Conservation (phyloP, 30 jellyfish, hydroid and myxozoan genomes). For the Turritopsis dohrnii region DNA sequence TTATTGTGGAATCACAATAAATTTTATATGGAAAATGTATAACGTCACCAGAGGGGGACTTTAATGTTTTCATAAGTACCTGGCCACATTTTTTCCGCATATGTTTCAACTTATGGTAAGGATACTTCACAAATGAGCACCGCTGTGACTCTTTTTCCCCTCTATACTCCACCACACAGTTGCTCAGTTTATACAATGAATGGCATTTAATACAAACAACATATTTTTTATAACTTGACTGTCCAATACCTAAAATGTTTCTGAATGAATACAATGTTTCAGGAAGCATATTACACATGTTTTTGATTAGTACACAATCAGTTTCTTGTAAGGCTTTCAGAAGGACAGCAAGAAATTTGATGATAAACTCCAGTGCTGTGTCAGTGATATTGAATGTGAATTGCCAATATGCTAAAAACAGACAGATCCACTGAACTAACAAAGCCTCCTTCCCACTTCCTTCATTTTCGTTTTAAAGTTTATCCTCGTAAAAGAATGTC, state of each 20-base stretch:
- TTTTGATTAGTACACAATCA: too few species aligned
- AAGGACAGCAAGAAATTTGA: too few species aligned
- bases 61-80: background rate
- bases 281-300: too few species aligned
- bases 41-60: conserved; percentile 11
- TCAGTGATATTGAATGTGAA: background rate
- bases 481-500: too few species aligned
- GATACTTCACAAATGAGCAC: background rate
- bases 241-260: background rate
- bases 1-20: conserved; percentile 12
- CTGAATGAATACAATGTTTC: background rate
- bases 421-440: conserved; percentile 2
- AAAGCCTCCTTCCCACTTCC: too few species aligned
- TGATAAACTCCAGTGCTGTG: too few species aligned
- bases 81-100: background rate
- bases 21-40: conserved; percentile 8
- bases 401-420: conserved; percentile 3
- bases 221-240: background rate
- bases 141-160: background rate
- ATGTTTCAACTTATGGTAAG: background rate
- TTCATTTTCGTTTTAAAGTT: too few species aligned
- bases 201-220: background rate
- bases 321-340: too few species aligned
- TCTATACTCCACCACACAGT: background rate
- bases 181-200: background rate